Percentiles rank a stretch among this genome's conserved stretches.
These are phyloP conservation scores for Rattus rattus DNA, from an alignment of 2,113 vertebrate species.

Conservation along the genomic window DNA sequence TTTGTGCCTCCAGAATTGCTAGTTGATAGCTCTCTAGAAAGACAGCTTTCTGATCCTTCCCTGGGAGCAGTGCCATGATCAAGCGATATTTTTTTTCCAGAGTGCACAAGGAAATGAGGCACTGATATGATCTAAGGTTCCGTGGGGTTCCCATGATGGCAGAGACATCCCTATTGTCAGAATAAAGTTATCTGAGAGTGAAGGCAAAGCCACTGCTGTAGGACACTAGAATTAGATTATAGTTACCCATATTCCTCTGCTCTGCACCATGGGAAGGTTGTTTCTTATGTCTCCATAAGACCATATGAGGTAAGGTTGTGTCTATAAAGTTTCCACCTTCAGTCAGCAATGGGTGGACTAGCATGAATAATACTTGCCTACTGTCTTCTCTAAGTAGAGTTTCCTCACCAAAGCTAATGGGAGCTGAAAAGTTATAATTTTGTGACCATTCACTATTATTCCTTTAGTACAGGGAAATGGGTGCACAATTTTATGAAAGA, in stretches of 20 bases:
- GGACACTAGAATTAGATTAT: neutral
- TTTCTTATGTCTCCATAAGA: neutral
- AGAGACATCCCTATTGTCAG: neutral
- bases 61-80: neutral
- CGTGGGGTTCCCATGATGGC: neutral
- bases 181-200: neutral
- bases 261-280: neutral
- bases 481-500: neutral
- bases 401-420: neutral
- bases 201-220: neutral
- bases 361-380: neutral
- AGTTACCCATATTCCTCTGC: neutral
- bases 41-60: conserved; percentile 24
- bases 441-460: conserved; percentile 27
- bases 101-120: neutral
- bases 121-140: neutral
- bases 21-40: neutral
- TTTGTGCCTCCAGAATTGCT: neutral
- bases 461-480: neutral
- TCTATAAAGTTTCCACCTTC: neutral
- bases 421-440: neutral
- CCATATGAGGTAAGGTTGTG: neutral
- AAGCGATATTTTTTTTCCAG: neutral
- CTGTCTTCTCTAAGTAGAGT: neutral
- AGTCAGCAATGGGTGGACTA: neutral